phyloP scores from a whole-genome alignment of 2,888 invertebrate genomes.

The Ochropacha duplaris region DNA sequence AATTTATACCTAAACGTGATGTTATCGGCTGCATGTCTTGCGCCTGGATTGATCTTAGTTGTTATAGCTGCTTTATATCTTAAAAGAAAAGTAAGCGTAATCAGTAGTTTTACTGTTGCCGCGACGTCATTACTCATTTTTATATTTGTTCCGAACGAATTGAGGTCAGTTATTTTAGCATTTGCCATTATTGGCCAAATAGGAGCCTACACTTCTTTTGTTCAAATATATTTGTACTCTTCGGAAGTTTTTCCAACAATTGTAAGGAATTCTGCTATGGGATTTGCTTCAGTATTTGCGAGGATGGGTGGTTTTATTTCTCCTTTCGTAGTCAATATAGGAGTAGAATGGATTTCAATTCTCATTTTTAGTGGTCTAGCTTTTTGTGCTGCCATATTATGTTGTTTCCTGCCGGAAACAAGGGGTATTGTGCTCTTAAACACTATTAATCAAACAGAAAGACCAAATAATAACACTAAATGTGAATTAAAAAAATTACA shows the following conservation, averaged over 20 bases:
- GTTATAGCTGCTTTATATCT: slow-evolving; percentile 57
- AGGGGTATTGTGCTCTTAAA: slow-evolving; percentile 64
- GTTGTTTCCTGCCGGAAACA: slow-evolving; percentile 68
- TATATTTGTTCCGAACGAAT: slow-evolving; percentile 55
- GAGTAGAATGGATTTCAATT: slow-evolving; percentile 65
- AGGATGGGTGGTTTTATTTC: slow-evolving; percentile 87
- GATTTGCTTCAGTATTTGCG: slow-evolving; percentile 87
- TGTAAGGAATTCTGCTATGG: slow-evolving; percentile 90
- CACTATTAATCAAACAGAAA: slow-evolving; percentile 63
- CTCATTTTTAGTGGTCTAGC: slow-evolving; percentile 62
- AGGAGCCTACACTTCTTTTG: slow-evolving; percentile 87
- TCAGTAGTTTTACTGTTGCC: slow-evolving; percentile 54
- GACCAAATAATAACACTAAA: slow-evolving; percentile 6
- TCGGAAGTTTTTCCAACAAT: slow-evolving; percentile 92
- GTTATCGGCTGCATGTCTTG: slow-evolving; percentile 80
- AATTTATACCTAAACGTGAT: slow-evolving; percentile 92
- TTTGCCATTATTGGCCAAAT: slow-evolving; percentile 89
- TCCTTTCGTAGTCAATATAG: slow-evolving; percentile 85
- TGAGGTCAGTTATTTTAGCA: slow-evolving; percentile 79
- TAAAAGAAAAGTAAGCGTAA: slow-evolving; percentile 55
- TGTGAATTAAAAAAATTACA: not conserved
- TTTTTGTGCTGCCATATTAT: slow-evolving; percentile 57
- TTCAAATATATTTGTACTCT: slow-evolving; percentile 87
- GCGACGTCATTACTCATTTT: slow-evolving; percentile 60
- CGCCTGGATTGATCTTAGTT: slow-evolving; percentile 57